Base-by-base conservation (phyloP, 2,113 vertebrate species). In the Marmota monax region DNA sequence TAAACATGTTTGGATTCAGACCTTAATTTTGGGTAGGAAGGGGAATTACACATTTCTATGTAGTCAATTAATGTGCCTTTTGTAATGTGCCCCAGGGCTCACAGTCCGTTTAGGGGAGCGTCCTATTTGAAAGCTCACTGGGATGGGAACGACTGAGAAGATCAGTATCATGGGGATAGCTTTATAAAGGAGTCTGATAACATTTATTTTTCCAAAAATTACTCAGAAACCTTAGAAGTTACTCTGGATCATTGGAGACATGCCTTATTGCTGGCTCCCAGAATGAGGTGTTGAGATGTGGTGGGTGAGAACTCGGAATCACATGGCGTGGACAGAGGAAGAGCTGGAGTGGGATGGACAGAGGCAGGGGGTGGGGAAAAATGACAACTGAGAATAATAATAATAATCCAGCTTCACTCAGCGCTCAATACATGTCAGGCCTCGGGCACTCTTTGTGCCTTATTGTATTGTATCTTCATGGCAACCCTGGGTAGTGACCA, bases 221-320 rank as follows among this genome's bases (percentile, higher is more conserved):
- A 23, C 32, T 92, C 3, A 32, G 39, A 29, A 72, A 53, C 22
- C 18, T 77, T 83, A 88, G 63, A 29, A 85, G 56, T 70, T 22
- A 53, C 18, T 79, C 61, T 67, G 27, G 29, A 7, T 20, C 51
- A 16, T 48, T 72, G 67, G 65, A 53, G 51, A 69, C 27, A 14
- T n/a, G 32, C 23, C 39, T 92, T 53, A 16, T 23, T 51, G 37
- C 42, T 18, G 37, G 53, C 48, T 77, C 32, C 29, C 29, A 2
- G 5, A 5, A 29, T 34, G 56, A 32, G 45, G 39, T 39, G 1
- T 6, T 72, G 79, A 34, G 10, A 1, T 0, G 0, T 37, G 34
- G 48, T 1, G 23, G 16, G 8, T 58, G 83, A 93, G 34, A 32
- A 58, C 1, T 32, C 1, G 0, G 42, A 76, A 16, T 4, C 22